phyloP scores from a whole-genome alignment of 2,888 invertebrate species.

The Amaurobius ferox region DNA sequence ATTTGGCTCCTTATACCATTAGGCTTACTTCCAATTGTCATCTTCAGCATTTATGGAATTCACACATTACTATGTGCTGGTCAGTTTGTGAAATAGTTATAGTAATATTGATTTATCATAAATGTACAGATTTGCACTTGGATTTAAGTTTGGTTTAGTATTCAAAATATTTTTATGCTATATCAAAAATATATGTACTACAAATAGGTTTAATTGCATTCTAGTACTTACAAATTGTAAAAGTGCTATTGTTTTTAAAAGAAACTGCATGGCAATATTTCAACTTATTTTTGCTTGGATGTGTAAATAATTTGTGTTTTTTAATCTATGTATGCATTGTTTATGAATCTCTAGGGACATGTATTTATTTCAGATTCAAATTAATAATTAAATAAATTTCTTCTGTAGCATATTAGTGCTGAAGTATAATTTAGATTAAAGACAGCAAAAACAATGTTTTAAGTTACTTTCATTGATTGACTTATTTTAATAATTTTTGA shows the following conservation, averaged over 20 bases:
- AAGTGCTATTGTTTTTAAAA: neutral
- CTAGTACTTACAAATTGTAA: constrained; percentile 7
- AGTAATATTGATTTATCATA: neutral
- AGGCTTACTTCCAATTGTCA: constrained; percentile 1
- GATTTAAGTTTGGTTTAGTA: constrained; percentile 13
- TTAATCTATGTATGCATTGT: neutral
- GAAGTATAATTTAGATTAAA: no score
- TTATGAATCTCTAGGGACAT: neutral
- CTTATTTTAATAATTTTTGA: no score
- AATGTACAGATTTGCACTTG: neutral
- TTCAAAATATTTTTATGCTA: neutral
- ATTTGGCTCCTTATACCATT: neutral
- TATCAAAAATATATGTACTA: neutral
- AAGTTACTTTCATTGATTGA: no score
- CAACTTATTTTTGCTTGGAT: neutral
- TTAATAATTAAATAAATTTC: no score
- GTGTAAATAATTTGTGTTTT: constrained; percentile 1
- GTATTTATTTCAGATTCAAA: neutral
- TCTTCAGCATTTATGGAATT: neutral
- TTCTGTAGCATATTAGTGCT: no score
- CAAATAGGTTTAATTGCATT: neutral
- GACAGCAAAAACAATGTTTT: no score
- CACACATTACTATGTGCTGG: neutral
- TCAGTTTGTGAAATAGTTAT: neutral
- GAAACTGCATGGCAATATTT: neutral